Percentiles rank a stretch among this genome's conserved stretches.
Conservation (phyloP, 2,888 invertebrate genomes). For the Aethes cnicana region DNA sequence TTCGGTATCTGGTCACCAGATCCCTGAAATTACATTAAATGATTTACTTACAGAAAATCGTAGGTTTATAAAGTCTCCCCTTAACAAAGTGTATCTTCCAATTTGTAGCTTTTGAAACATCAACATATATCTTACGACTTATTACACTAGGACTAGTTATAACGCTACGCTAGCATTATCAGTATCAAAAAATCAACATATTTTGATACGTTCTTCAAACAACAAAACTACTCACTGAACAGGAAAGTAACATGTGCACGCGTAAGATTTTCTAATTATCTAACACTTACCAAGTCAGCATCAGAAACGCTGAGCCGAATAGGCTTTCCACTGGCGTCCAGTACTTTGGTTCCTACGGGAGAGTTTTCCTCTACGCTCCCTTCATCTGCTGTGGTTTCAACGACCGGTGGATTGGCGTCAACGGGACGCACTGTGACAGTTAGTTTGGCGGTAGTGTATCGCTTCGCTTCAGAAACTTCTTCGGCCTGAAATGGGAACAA, state of each 20-base stretch:
- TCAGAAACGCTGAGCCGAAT: slow-evolving; percentile 90
- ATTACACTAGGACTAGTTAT: too few species aligned
- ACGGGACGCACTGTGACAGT: slow-evolving; percentile 92
- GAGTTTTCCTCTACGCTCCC: slow-evolving; percentile 94
- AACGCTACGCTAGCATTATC: too few species aligned
- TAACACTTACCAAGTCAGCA: slow-evolving; percentile 89
- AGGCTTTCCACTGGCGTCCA: slow-evolving; percentile 85
- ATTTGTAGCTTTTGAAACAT: too few species aligned
- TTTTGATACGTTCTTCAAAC: too few species aligned
- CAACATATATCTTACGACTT: too few species aligned
- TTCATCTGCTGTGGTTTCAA: slow-evolving; percentile 86
- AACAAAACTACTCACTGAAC: too few species aligned
- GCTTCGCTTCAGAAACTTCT: slow-evolving; percentile 89
- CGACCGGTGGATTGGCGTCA: slow-evolving; percentile 92
- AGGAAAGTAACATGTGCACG: too few species aligned
- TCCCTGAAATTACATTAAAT: slow-evolving; percentile 78
- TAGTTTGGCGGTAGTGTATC: slow-evolving; percentile 92
- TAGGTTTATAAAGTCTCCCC: too few species aligned
- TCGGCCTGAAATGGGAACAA: slow-evolving; percentile 85
- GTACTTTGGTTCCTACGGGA: slow-evolving; percentile 90
- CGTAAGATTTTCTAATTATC: too few species aligned
- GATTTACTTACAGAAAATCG: too few species aligned
- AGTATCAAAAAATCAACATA: too few species aligned
- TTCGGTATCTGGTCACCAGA: slow-evolving; percentile 90
- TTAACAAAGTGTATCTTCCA: too few species aligned